A percentile compares a stretch with the other conserved stretches of the same genome.
Evolutionary conservation across 2,888 invertebrate genomes (phyloP).

Genomic region (Crocallis elinguaria): DNA sequence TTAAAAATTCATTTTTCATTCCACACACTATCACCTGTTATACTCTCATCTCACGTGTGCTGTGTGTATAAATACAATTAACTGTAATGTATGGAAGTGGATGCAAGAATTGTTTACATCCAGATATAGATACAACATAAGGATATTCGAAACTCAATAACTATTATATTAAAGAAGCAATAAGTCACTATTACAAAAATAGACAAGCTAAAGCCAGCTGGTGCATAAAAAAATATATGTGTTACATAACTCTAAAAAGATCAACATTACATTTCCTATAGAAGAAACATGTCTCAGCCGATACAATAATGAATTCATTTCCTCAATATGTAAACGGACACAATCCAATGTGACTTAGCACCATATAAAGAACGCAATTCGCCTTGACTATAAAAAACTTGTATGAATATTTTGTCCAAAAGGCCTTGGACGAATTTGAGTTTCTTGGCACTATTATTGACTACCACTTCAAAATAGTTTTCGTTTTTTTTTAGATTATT

Average conservation of each 20-base stretch:
- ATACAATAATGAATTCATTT: conserved; percentile 18
- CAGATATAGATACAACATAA: too few species aligned
- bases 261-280: not conserved
- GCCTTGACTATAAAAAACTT: conserved; percentile 16
- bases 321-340: conserved; percentile 17
- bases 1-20: too few species aligned
- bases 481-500: conserved; percentile 9
- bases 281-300: conserved; percentile 3
- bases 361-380: conserved; percentile 18
- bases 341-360: conserved; percentile 10
- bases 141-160: too few species aligned
- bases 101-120: too few species aligned
- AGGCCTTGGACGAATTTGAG: conserved; percentile 18
- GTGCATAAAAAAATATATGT: too few species aligned
- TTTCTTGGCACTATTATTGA: conserved; percentile 13
- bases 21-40: too few species aligned
- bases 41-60: too few species aligned
- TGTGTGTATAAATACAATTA: too few species aligned
- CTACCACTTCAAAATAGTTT: conserved; percentile 13
- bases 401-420: conserved; percentile 1
- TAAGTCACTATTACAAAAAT: too few species aligned
- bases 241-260: not conserved
- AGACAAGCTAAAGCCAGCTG: too few species aligned
- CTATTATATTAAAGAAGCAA: too few species aligned
- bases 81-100: too few species aligned